Percentiles rank a stretch among this genome's conserved stretches.
Evolutionary conservation across 2,797 vertebrate species (phyloP).

Genomic region (Manis pentadactyla): DNA sequence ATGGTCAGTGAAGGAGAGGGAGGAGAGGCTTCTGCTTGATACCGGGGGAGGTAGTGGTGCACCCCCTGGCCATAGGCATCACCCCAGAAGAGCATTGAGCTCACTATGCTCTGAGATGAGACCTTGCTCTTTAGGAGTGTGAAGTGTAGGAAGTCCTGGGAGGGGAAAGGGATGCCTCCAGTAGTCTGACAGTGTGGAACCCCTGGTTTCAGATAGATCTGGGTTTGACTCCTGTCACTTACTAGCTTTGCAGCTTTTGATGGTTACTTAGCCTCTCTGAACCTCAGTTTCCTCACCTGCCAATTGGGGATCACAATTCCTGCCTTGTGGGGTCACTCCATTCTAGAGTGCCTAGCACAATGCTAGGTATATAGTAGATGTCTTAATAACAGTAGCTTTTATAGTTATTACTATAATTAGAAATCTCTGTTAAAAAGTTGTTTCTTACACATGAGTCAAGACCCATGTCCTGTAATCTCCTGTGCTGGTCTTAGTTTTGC

Average conservation of each 20-base stretch:
- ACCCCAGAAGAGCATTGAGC: too few relatives aligned
- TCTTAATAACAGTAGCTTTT: not conserved
- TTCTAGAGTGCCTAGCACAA: not conserved
- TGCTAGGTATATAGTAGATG: not conserved
- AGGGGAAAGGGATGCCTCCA: not conserved
- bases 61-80: not conserved
- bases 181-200: not conserved
- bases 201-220: not conserved
- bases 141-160: not conserved
- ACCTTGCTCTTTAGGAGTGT: not conserved
- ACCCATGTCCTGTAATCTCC: not conserved
- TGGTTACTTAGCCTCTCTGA: not conserved
- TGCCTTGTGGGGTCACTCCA: not conserved
- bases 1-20: not conserved
- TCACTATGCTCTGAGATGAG: not conserved
- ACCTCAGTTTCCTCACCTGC: slow-evolving; percentile 51
- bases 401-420: not conserved
- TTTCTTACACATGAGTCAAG: not conserved
- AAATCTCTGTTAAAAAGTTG: not conserved
- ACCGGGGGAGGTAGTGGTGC: not conserved
- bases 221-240: not conserved
- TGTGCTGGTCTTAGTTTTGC: not conserved
- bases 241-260: not conserved
- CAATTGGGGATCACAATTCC: not conserved
- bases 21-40: not conserved